Evolutionary conservation across 1,140 invertebrate genomes (phyloP).

Genomic region (Arion vulgaris): DNA sequence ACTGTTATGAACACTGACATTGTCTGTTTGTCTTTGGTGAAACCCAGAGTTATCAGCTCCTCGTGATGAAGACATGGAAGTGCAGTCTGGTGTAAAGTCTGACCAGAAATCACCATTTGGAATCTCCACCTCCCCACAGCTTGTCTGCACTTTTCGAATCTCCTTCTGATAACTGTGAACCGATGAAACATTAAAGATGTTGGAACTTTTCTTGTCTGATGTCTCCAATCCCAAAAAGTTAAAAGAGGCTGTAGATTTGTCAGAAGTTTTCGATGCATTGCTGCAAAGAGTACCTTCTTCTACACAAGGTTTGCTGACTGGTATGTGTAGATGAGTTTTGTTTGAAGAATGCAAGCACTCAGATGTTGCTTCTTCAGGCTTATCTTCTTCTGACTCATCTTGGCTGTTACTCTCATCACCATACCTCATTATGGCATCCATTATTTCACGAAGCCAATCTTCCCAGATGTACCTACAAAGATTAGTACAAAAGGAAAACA

Average conservation of each 20-base stretch:
- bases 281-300: neutral
- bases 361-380: neutral
- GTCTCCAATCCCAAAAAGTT: neutral
- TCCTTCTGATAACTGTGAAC: neutral
- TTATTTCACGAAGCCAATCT: neutral
- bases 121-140: slow-evolving; percentile 36
- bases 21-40: neutral
- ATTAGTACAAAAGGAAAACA: too few species aligned
- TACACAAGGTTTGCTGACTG: neutral
- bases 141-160: neutral
- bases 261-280: neutral
- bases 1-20: neutral
- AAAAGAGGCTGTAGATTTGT: neutral
- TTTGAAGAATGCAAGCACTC: neutral
- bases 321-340: neutral
- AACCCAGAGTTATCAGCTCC: neutral
- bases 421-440: slow-evolving; percentile 1
- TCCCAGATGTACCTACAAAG: neutral
- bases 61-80: neutral
- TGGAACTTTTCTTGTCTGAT: neutral
- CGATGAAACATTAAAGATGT: neutral
- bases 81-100: slow-evolving; percentile 40
- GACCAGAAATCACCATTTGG: slow-evolving; percentile 57
- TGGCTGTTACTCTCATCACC: slow-evolving; percentile 1
- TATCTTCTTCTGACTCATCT: slow-evolving; percentile 20